Percentiles rank a stretch among this genome's conserved stretches.
phyloP scores from a whole-genome alignment of 2,113 vertebrate genomes.

The Heptranchias perlo region DNA sequence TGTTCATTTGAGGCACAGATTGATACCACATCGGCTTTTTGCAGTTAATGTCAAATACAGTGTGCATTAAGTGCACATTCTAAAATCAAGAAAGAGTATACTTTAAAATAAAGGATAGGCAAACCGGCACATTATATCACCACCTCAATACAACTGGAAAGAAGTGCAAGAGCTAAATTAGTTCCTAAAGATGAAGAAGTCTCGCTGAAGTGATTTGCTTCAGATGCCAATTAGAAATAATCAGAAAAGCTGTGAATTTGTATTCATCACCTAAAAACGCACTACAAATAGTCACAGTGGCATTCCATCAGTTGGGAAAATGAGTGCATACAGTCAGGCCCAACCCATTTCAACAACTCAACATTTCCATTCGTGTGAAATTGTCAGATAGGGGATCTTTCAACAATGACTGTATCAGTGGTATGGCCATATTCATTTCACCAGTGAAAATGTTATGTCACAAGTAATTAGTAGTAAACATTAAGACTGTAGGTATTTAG shows the following conservation, averaged over 20 bases:
- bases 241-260: constrained; percentile 1
- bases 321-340: not conserved
- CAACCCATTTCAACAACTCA: not conserved
- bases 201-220: constrained; percentile 1
- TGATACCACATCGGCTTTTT: not conserved
- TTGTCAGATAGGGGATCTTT: not conserved
- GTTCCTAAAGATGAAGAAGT: not conserved
- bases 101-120: not conserved
- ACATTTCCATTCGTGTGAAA: not conserved
- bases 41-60: not conserved
- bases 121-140: not conserved
- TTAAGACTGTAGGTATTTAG: not conserved
- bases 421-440: not conserved
- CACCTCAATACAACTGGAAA: not conserved
- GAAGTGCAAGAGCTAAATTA: not conserved
- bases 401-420: not conserved
- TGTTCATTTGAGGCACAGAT: not conserved
- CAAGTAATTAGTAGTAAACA: not conserved
- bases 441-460: not conserved
- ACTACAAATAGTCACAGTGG: not conserved
- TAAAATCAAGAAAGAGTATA: not conserved
- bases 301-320: not conserved
- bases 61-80: not conserved
- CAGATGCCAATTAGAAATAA: not conserved
- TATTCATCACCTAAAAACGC: constrained; percentile 9